Percentiles rank a stretch among this genome's conserved stretches.
Conservation (phyloP, 2,888 invertebrate genomes). For the Pseudococcus longispinus region DNA sequence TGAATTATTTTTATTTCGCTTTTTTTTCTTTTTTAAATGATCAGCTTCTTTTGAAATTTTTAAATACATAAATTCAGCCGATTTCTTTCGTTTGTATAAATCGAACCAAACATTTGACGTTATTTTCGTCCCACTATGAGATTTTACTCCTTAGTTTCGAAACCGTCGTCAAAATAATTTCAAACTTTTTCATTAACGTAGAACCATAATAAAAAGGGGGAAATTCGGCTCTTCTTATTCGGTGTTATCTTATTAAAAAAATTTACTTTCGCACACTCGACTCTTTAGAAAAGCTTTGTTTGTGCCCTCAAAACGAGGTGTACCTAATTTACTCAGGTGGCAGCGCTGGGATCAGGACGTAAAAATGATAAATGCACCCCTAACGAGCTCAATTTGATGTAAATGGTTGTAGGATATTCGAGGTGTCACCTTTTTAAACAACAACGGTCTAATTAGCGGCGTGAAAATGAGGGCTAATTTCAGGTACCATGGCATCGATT, state of each 20-base stretch:
- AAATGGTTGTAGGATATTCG: not conserved
- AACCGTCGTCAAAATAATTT: not conserved
- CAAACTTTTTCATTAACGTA: not conserved
- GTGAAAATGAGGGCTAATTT: slow-evolving; percentile 17
- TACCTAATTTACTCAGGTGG: not conserved
- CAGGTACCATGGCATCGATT: not conserved
- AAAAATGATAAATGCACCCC: not conserved
- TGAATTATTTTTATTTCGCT: too few relatives aligned
- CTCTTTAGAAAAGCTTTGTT: not conserved
- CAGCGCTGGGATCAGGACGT: not conserved
- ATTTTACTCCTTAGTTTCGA: not conserved
- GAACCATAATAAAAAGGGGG: not conserved
- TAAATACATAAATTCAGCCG: too few relatives aligned
- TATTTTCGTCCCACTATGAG: too few relatives aligned
- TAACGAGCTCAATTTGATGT: not conserved
- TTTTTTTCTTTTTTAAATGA: too few relatives aligned
- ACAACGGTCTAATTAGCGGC: not conserved
- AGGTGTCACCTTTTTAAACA: slow-evolving; percentile 13
- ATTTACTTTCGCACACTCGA: not conserved
- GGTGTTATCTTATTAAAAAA: not conserved
- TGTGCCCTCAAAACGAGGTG: not conserved
- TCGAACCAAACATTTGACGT: too few relatives aligned
- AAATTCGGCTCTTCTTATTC: not conserved
- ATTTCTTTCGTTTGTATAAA: too few relatives aligned
- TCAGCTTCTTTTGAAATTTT: too few relatives aligned